Conservation (phyloP, 2,888 invertebrate species). For the Tethea ocularis region DNA sequence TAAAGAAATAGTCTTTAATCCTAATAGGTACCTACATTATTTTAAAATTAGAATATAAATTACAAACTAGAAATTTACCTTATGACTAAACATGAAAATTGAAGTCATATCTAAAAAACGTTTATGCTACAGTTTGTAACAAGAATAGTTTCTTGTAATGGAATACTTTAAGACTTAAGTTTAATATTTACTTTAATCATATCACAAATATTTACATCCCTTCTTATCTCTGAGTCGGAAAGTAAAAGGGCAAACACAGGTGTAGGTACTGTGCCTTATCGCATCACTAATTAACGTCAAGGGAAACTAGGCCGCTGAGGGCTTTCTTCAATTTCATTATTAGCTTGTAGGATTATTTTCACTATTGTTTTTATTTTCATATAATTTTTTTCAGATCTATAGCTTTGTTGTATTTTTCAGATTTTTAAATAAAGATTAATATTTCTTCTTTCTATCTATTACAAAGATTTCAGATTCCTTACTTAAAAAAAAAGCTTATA, state of each 20-base stretch:
- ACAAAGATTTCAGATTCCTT: background rate
- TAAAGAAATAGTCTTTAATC: too few relatives aligned
- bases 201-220: conserved; percentile 1
- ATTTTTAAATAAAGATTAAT: too few relatives aligned
- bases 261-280: conserved; percentile 45
- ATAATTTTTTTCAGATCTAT: background rate
- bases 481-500: background rate
- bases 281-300: conserved; percentile 45
- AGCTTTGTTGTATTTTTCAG: background rate
- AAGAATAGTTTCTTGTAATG: too few relatives aligned
- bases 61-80: too few relatives aligned
- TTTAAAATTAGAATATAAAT: too few relatives aligned
- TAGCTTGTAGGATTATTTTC: background rate
- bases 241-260: conserved; percentile 51
- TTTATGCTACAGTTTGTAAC: too few relatives aligned
- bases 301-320: conserved; percentile 31
- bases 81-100: too few relatives aligned
- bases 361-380: background rate
- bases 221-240: conserved; percentile 32
- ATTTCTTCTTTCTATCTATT: too few relatives aligned
- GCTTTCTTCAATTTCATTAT: conserved; percentile 21
- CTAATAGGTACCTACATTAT: too few relatives aligned
- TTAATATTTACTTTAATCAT: background rate
- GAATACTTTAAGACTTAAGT: background rate
- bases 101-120: too few relatives aligned